Evolutionary conservation across 2,113 vertebrate species (phyloP), one percentile per base, ranked within the genome.

Genomic region (Polyodon spathula): DNA sequence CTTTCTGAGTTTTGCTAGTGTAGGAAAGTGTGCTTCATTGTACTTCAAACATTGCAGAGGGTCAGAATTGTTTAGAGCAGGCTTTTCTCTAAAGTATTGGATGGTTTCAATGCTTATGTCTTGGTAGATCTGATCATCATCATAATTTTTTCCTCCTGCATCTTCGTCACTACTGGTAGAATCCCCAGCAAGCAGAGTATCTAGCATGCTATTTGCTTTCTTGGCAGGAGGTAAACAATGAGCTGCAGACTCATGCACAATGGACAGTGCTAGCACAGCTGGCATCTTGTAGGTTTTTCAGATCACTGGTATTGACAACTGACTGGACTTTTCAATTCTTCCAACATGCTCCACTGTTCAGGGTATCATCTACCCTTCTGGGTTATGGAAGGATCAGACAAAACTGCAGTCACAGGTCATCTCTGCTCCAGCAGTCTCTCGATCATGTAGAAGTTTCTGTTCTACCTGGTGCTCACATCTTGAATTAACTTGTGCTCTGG

Each of bases 391-490:
- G 59, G 42, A 38, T 59, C 59, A 7, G 51, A 68, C 40, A 59
- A 50, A 41, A n/a, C 16, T 46, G 60, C 63, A 63, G 61, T 60
- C 37, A 61, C 46, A 5, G 40, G 68, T 44, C 67, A 63, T 63
- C 56, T 60, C 54, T 66, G 68, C 59, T 58, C 48, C 37, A 70
- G 48, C 15, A 61, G 40, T 44, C 67, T 62, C 14, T 48, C 51
- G 9, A 63, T 8, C 61, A 63, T 66, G 5, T 48, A 44, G 54
- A 57, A 63, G 6, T 53, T 61, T 9, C 54, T 63, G 64, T 70
- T 63, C 57, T 39, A 65, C 1, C 52, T 1, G 16, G 60, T 65
- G 16, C 60, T 40, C 6, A 59, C 50, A 63, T 63, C 48, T 27
- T 63, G 61, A 6, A 57, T 54, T 48, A 66, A 17, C 68, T 63